Conservation (phyloP, 2,888 invertebrate genomes). For the Glyphotaelius pellucidus region DNA sequence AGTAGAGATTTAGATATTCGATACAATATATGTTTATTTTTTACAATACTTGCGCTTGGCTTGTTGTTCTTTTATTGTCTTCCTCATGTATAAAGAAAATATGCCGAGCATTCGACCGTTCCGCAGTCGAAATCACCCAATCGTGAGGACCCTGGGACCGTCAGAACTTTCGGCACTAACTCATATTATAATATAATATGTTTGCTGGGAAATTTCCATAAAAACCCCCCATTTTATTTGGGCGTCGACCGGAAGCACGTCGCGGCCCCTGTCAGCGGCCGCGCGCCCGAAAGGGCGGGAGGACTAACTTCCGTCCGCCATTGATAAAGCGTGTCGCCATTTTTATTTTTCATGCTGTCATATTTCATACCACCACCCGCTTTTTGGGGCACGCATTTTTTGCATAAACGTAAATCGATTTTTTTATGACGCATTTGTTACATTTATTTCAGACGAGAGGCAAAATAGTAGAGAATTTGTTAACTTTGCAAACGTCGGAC, state of each 20-base stretch:
- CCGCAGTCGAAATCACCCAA: background rate
- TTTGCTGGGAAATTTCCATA: conserved; percentile 41
- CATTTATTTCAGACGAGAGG: background rate
- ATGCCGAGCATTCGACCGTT: background rate
- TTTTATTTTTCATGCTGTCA: conserved; percentile 50
- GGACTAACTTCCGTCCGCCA: conserved; percentile 60
- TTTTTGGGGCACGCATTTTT: conserved; percentile 31
- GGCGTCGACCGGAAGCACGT: conserved; percentile 64
- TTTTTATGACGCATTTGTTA: background rate
- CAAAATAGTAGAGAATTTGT: too few relatives aligned
- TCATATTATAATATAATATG: conserved; percentile 4
- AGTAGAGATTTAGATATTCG: background rate
- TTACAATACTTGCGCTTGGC: background rate
- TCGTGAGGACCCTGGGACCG: background rate
- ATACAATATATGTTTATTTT: background rate
- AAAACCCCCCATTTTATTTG: conserved; percentile 57
- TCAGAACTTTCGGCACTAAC: conserved; percentile 7
- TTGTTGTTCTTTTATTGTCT: background rate
- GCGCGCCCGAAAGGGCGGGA: conserved; percentile 59
- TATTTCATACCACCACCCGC: conserved; percentile 51
- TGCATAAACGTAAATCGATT: background rate
- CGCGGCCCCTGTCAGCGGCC: conserved; percentile 60
- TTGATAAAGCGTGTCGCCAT: conserved; percentile 56
- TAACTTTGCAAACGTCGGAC: too few relatives aligned
- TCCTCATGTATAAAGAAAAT: background rate